phyloP scores from a whole-genome alignment of 2,888 invertebrate species.

The Selenia dentaria region DNA sequence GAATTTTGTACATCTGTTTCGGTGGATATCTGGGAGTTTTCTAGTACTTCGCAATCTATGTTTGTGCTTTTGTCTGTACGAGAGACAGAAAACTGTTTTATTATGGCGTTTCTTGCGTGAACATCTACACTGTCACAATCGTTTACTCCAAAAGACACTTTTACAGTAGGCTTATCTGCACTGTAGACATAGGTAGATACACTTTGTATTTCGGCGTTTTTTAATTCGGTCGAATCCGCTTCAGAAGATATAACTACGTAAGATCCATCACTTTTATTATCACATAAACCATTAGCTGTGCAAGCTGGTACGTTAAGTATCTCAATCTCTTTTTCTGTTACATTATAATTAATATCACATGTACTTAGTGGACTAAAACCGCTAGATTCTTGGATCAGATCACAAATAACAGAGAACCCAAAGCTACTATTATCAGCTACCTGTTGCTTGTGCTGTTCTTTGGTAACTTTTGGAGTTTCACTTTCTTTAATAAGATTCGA shows the following conservation, averaged over 20 bases:
- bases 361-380: constrained; percentile 7
- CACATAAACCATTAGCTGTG: background rate
- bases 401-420: constrained; percentile 51
- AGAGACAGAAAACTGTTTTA: constrained; percentile 52
- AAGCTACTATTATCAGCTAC: constrained; percentile 36
- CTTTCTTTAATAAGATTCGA: constrained; percentile 27
- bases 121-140: constrained; percentile 57
- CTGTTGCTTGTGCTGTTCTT: constrained; percentile 6
- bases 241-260: constrained; percentile 43
- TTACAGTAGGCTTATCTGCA: constrained; percentile 42
- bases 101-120: constrained; percentile 53
- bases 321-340: background rate
- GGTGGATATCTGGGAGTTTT: constrained; percentile 48
- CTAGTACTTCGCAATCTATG: constrained; percentile 60
- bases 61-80: constrained; percentile 45
- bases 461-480: constrained; percentile 26
- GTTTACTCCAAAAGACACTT: constrained; percentile 56
- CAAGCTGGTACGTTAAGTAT: too few species aligned
- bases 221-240: constrained; percentile 36
- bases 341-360: constrained; percentile 4
- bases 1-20: too few species aligned
- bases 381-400: constrained; percentile 32
- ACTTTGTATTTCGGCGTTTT: constrained; percentile 31
- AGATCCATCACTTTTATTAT: constrained; percentile 15
- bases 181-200: constrained; percentile 44